These are phyloP conservation scores for Acanthopleura granulata DNA, from an alignment of 2,888 invertebrate genomes.

Conservation along the genomic window DNA sequence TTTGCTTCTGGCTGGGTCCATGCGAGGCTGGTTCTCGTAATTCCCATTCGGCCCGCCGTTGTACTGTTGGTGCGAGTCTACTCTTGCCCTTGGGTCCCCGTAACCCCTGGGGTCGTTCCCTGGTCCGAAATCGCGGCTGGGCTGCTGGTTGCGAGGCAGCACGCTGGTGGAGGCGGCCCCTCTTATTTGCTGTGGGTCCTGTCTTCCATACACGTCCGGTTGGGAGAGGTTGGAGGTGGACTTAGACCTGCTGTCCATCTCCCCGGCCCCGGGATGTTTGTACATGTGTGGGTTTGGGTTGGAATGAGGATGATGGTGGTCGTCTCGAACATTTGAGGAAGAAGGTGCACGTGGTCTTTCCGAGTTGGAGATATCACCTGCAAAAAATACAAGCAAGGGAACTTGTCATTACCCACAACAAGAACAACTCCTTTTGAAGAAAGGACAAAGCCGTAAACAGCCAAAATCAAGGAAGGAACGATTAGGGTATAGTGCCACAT, in stretches of 20 bases:
- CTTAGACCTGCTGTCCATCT: conserved; percentile 68
- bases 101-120: background rate
- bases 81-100: background rate
- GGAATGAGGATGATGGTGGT: conserved; percentile 26
- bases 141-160: conserved; percentile 8
- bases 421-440: too few species aligned
- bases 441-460: too few species aligned
- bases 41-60: conserved; percentile 43
- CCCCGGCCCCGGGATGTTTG: conserved; percentile 72
- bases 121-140: background rate
- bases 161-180: conserved; percentile 18
- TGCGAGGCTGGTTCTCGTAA: conserved; percentile 59
- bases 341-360: conserved; percentile 20
- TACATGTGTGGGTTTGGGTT: background rate
- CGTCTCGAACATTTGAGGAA: conserved; percentile 18
- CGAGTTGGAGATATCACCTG: conserved; percentile 3
- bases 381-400: background rate
- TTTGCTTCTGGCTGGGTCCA: conserved; percentile 35
- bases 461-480: too few species aligned
- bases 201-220: conserved; percentile 19
- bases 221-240: conserved; percentile 39
- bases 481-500: too few species aligned
- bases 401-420: too few species aligned
- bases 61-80: conserved; percentile 31
- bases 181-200: background rate